Evolutionary conservation across 1,140 invertebrate genomes (phyloP).

Genomic region (Akabosia matsudoensis): DNA sequence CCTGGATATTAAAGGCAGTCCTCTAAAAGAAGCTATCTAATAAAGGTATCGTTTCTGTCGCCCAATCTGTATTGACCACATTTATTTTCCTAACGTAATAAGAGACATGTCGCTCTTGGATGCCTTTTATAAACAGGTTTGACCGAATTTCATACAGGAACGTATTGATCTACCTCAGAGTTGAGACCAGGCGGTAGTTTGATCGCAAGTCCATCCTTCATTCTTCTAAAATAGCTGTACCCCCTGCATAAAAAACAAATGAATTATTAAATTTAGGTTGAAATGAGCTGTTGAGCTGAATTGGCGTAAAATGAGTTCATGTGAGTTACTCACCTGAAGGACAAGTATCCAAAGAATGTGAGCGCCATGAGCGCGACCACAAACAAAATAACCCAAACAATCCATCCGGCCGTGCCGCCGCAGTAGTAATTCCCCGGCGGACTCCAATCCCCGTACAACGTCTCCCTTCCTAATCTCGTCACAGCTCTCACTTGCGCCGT

Average conservation of each 20-base stretch:
- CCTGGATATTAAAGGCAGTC: too few relatives aligned
- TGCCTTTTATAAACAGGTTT: too few relatives aligned
- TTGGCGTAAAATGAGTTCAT: not conserved
- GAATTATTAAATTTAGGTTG: not conserved
- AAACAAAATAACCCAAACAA: constrained; percentile 32
- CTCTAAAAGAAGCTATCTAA: too few relatives aligned
- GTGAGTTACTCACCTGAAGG: constrained; percentile 31
- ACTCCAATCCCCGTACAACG: constrained; percentile 40
- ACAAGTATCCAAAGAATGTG: constrained; percentile 18
- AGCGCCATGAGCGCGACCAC: constrained; percentile 23
- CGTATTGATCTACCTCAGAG: constrained; percentile 19
- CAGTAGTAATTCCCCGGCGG: constrained; percentile 36
- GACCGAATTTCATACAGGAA: not conserved
- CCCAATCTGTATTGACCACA: too few relatives aligned
- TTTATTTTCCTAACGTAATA: too few relatives aligned
- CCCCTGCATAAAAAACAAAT: not conserved
- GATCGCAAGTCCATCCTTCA: constrained; percentile 52
- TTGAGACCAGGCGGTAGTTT: constrained; percentile 59
- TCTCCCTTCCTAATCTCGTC: constrained; percentile 6
- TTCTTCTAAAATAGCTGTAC: not conserved
- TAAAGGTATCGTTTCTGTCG: too few relatives aligned
- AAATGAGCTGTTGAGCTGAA: not conserved
- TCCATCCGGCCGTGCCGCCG: constrained; percentile 28
- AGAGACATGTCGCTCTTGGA: too few relatives aligned
- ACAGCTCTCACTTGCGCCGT: constrained; percentile 42